Conservation (phyloP, 2,113 vertebrate species). For the Casuarius casuarius region DNA sequence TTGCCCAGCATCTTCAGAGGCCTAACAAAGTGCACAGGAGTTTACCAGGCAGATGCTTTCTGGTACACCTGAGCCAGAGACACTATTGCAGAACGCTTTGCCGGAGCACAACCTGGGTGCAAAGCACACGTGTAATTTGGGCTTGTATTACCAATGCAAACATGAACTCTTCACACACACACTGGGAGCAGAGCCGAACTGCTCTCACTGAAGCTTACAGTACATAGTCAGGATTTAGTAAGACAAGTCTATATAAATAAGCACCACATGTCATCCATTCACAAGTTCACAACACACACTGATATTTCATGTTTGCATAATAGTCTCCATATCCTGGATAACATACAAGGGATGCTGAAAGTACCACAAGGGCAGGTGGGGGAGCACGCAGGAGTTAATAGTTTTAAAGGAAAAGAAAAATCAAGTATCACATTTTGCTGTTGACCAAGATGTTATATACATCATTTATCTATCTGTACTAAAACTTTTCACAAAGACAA, state of each 20-base stretch:
- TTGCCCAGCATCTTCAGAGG: background rate
- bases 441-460: background rate
- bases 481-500: background rate
- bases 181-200: background rate
- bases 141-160: background rate
- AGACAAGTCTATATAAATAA: constrained; percentile 30
- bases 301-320: background rate
- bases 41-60: background rate
- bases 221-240: background rate
- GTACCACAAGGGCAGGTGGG: background rate
- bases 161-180: background rate
- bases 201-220: background rate
- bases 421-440: background rate
- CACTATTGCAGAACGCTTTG: background rate
- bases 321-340: background rate
- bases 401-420: background rate
- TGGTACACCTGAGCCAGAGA: background rate
- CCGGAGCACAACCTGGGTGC: background rate
- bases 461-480: background rate
- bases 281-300: background rate
- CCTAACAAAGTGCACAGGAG: background rate
- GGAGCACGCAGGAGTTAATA: background rate
- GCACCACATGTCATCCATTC: background rate
- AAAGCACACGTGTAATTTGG: background rate
- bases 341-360: background rate